A percentile compares a stretch with the other conserved stretches of the same genome.
Evolutionary conservation across 2,797 vertebrate genomes (phyloP).

Genomic region (Saxicola maurus): DNA sequence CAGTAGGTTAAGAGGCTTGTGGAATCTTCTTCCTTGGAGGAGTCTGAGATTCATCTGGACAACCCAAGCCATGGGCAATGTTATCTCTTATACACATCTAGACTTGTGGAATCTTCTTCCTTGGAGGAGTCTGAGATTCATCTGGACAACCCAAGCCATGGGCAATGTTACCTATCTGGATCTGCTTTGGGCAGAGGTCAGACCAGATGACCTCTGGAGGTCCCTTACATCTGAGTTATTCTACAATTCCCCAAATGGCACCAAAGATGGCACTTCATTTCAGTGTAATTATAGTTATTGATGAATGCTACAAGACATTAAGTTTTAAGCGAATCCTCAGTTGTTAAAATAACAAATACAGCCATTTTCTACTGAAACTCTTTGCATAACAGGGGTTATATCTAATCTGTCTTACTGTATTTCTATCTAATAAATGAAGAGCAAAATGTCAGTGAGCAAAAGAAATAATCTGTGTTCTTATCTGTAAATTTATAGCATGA

Average conservation of each 20-base stretch:
- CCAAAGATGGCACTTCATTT: neutral
- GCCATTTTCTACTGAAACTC: neutral
- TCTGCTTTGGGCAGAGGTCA: neutral
- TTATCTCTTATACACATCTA: no score
- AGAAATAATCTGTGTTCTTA: neutral
- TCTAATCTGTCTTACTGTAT: neutral
- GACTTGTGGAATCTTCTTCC: neutral
- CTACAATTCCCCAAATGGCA: accelerated
- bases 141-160: neutral
- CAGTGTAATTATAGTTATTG: neutral
- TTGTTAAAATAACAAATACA: neutral
- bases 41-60: neutral
- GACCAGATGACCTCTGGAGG: neutral
- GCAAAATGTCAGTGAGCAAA: neutral
- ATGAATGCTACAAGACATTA: neutral
- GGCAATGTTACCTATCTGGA: neutral
- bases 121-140: neutral
- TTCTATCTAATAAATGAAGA: neutral
- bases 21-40: neutral
- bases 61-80: neutral
- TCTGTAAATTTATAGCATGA: neutral
- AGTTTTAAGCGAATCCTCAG: neutral
- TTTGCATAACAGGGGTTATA: neutral
- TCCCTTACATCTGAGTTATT: neutral
- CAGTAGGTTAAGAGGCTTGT: neutral